Evolutionary conservation across 1,140 invertebrate genomes (phyloP), one percentile per base, ranked within the genome.

Genomic region (Telenomus remus): DNA sequence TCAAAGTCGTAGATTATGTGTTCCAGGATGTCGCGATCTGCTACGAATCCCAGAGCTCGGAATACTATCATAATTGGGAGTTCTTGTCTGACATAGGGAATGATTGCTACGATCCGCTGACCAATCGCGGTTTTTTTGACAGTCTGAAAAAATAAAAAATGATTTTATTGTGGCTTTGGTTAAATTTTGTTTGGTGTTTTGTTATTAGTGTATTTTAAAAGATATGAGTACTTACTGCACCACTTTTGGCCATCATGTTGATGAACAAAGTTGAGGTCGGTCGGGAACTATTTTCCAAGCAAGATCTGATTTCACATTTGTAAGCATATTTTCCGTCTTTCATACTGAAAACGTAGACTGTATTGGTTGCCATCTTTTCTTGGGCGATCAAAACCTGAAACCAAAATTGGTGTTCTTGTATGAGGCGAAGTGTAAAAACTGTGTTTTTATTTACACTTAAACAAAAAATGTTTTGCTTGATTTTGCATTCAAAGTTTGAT

Each of bases 361-460:
- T 99, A 85, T 99, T 99, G 8, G 97, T 98, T n/a, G 98, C 97
- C 98, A 99, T 99, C 89, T 99, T 99, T 87, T 99, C 98, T 89
- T 99, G 98, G 11, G 97, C 98, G 87, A 99, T 99, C 0, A 99
- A 87, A 33, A 80, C 81, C 81, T 80, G 13, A 47, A 44, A 56
- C 53, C 15, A 44, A 13, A 44, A 70, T 56, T 60, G 37, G 34
- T 10, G 13, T 60, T 11, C 8, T 1, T 14, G 19, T 6, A 19
- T 10, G 19, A 51, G 19, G 1, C 6, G 19, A 27, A 27, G 1
- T 27, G 19, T 27, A 27, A 1, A 27, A 27, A 27, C 19, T 27
- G 6, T 27, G 19, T n/a, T n/a, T n/a, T n/a, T n/a, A n/a, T n/a
- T n/a, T n/a, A n/a, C n/a, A n/a, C n/a, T n/a, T n/a, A n/a, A n/a